Evolutionary conservation across 2,797 vertebrate species (phyloP).

Genomic region (Pelochelys cantorii): DNA sequence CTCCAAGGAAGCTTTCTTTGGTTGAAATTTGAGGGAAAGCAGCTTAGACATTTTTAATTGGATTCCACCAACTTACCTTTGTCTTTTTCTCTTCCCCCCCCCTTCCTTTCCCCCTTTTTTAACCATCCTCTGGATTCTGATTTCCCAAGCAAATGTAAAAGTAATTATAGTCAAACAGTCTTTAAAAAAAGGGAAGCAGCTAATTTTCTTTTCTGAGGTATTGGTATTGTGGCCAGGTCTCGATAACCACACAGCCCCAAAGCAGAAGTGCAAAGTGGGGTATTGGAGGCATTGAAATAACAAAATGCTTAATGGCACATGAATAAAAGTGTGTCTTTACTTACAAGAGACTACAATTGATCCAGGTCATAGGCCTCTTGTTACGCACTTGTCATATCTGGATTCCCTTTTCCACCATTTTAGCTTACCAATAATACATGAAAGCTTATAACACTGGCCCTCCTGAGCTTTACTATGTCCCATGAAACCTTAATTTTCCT

Average conservation of each 20-base stretch:
- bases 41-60: constrained; percentile 62
- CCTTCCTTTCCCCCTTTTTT: neutral
- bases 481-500: neutral
- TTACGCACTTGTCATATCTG: neutral
- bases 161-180: constrained; percentile 77
- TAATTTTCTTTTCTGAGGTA: constrained; percentile 69
- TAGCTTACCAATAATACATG: neutral
- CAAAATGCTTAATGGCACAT: constrained; percentile 30
- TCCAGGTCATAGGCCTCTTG: neutral
- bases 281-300: constrained; percentile 43
- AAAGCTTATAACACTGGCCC: neutral
- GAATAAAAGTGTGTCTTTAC: constrained; percentile 25
- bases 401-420: neutral
- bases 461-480: neutral
- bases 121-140: constrained; percentile 63
- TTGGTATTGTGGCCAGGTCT: constrained; percentile 59
- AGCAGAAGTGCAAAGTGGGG: neutral
- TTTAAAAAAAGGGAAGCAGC: constrained; percentile 60
- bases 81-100: constrained; percentile 57
- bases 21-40: constrained; percentile 35
- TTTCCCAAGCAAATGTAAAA: constrained; percentile 74
- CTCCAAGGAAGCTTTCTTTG: constrained; percentile 23
- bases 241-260: constrained; percentile 44
- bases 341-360: constrained; percentile 8
- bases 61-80: constrained; percentile 43